Evolutionary conservation across 2,113 vertebrate species (phyloP).

Genomic region (Pachypanchax playfairii): DNA sequence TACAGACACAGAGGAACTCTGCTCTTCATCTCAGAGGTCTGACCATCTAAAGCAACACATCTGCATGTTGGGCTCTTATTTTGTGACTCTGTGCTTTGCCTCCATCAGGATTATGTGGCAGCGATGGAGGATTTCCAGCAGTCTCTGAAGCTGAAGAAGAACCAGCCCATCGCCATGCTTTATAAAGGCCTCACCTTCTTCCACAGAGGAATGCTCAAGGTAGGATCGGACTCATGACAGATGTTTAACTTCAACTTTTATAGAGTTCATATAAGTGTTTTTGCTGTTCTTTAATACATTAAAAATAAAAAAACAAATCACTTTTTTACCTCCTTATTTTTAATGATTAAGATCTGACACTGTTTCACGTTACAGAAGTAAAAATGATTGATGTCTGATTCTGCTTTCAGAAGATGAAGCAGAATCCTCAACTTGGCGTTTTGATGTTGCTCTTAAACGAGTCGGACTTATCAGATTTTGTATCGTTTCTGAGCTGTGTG

Average conservation of each 20-base stretch:
- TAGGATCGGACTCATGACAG: conserved; percentile 54
- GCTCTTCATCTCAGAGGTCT: conserved; percentile 96
- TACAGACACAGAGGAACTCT: conserved; percentile 94
- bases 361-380: not conserved
- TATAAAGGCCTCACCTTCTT: conserved; percentile 98
- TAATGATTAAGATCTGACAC: not conserved
- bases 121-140: conserved; percentile 95
- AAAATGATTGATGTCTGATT: not conserved
- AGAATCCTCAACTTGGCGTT: not conserved
- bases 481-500: not conserved
- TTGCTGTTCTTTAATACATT: too few species aligned
- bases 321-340: not conserved
- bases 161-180: conserved; percentile 95
- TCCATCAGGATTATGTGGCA: conserved; percentile 88
- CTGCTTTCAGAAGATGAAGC: not conserved
- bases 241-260: too few species aligned
- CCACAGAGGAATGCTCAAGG: conserved; percentile 96
- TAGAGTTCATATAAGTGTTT: too few species aligned
- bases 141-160: conserved; percentile 93
- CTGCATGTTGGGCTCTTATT: not conserved
- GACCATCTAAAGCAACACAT: not conserved
- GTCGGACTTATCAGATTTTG: not conserved
- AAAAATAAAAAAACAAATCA: too few species aligned
- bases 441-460: not conserved
- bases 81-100: not conserved